A percentile compares a stretch with the other conserved stretches of the same genome.
phyloP scores from a whole-genome alignment of 2,888 invertebrate species.

The Ornithoptera priamus region DNA sequence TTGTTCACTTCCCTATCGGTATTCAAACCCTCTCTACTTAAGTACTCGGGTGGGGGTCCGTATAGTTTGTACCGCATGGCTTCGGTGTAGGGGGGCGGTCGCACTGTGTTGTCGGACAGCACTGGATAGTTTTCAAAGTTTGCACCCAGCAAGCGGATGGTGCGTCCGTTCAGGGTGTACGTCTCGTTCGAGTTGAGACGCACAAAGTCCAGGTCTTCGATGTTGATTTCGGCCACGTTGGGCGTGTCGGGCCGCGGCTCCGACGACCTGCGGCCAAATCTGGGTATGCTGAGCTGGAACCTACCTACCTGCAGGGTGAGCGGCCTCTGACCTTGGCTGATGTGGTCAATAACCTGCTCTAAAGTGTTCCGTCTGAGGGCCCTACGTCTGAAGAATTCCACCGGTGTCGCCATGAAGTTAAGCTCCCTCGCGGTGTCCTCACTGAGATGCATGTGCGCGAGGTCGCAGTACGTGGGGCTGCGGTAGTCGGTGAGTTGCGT shows the following conservation, averaged over 20 bases:
- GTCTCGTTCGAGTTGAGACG: slow-evolving; percentile 60
- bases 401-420: slow-evolving; percentile 55
- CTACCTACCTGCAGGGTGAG: slow-evolving; percentile 64
- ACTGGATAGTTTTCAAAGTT: slow-evolving; percentile 63
- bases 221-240: slow-evolving; percentile 60
- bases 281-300: slow-evolving; percentile 61
- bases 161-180: slow-evolving; percentile 69
- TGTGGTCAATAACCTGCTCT: slow-evolving; percentile 53
- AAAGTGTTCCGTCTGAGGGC: slow-evolving; percentile 47
- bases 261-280: slow-evolving; percentile 46
- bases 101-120: slow-evolving; percentile 36
- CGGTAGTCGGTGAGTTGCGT: slow-evolving; percentile 46
- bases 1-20: slow-evolving; percentile 30
- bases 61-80: slow-evolving; percentile 63
- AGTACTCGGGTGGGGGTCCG: slow-evolving; percentile 72
- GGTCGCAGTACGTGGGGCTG: slow-evolving; percentile 57
- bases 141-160: slow-evolving; percentile 65
- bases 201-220: slow-evolving; percentile 61
- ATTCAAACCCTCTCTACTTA: slow-evolving; percentile 56
- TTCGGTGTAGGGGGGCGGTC: slow-evolving; percentile 69
- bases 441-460: slow-evolving; percentile 47
- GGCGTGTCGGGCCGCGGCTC: slow-evolving; percentile 64
- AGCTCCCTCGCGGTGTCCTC: slow-evolving; percentile 45
- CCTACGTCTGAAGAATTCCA: slow-evolving; percentile 50
- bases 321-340: slow-evolving; percentile 45